Base-by-base conservation (phyloP, 2,113 vertebrate genomes). In the Tupaia tana region DNA sequence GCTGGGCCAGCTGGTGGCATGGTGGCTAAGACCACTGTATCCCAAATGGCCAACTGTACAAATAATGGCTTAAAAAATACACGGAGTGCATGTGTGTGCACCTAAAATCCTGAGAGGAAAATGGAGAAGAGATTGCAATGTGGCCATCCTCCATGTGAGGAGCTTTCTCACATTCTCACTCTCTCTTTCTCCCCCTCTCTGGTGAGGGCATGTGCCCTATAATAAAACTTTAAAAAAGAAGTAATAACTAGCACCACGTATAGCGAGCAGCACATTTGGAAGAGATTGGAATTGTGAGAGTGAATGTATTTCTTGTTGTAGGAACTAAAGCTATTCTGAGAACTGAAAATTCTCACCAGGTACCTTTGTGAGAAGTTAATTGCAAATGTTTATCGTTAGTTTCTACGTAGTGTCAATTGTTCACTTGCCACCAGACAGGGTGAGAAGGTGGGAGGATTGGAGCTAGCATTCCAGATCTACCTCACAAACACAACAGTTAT, bases 181-280 rank as follows among this genome's bases (percentile, higher is more conserved):
- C 43, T 43, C 43, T 43, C 43, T 43, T 43, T 43, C 43, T 43
- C 43, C 43, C 43, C 43, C 43, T 43, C 43, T 43, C 43, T 43
- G 43, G 43, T 43, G 43, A 43, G 43, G 43, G 43, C 43, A 43
- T 43, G 43, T 43, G 43, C 43, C 43, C 43, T 43, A 43, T 43
- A 43, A 43, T 43, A 5, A 43, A 43, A 43, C 43, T 43, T 43
- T 43, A 95, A 82, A 90, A 66, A 79, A 78, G 80, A 93, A 96
- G 67, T 94, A 89, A 95, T 78, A 90, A 66, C 74, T 3, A 69
- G 63, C 66, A 66, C 13, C 8, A 2, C 7, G 71, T 58, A 70
- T 24, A 69, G 67, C 59, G 59, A 63, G 14, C 81, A 81, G 59
- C 43, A 27, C 34, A 58, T 75, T 69, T 13, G 18, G 64, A 7